Percentiles rank a stretch among this genome's conserved stretches.
Conservation (phyloP, 2,797 vertebrate genomes). For the Centropyge bicolor region DNA sequence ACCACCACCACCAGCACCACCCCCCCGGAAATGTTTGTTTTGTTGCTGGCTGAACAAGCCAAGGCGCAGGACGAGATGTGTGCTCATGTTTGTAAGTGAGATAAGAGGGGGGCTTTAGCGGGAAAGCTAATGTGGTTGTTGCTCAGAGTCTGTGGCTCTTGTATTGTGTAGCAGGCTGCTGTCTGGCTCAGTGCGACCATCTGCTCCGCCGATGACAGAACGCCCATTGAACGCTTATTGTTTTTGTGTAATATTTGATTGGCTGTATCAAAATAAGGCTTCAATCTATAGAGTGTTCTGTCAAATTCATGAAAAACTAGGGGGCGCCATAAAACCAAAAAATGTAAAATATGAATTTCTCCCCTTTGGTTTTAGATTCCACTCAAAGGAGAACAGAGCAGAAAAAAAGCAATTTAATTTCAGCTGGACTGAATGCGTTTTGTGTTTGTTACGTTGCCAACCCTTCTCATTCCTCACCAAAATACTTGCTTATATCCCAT, state of each 20-base stretch:
- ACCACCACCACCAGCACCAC: no score
- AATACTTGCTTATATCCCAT: conserved; percentile 2
- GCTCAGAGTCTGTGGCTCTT: not conserved
- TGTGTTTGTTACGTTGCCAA: conserved; percentile 12
- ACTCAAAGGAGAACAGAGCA: not conserved
- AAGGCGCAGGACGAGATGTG: not conserved
- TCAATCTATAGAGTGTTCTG: not conserved
- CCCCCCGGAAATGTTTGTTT: not conserved
- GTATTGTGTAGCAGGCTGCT: not conserved
- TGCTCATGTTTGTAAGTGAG: not conserved
- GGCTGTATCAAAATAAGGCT: not conserved
- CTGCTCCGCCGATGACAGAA: not conserved
- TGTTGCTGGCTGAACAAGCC: not conserved
- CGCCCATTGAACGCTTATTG: not conserved
- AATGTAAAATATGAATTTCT: not conserved
- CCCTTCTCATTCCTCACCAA: conserved; percentile 20
- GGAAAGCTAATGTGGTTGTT: not conserved
- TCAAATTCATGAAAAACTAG: not conserved
- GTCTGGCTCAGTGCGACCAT: not conserved
- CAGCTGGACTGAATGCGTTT: conserved; percentile 12
- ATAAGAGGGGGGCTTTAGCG: not conserved
- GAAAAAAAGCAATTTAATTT: conserved; percentile 10
- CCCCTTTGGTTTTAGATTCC: not conserved
- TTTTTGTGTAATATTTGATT: not conserved
- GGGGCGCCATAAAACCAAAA: not conserved